Evolutionary conservation across 1,140 invertebrate genomes (phyloP), one percentile per base, ranked within the genome.

Genomic region (Pteromalus puparum): DNA sequence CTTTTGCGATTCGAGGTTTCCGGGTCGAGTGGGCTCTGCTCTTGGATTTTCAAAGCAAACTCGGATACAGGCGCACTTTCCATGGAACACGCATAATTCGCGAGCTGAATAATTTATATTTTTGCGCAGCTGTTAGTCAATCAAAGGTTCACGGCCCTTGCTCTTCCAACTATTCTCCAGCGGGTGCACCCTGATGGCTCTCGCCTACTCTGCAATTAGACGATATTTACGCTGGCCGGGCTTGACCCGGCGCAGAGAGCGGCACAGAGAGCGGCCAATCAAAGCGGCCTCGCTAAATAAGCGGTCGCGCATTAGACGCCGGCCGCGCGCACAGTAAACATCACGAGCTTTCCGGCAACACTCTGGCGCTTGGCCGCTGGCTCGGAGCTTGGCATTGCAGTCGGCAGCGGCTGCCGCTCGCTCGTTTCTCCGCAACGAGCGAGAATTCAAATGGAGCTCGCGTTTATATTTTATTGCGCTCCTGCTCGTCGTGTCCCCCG

Each of bases 251-350:
- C 24, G 3, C 26, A 26, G 26, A 6, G 30, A 34, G 4, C 3
- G 30, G 6, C 3, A 34, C 0, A 34, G 24, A 26, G 26, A 10
- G 10, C 24, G 67, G 26, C 67, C 67, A 70, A 70, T 70, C 67
- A 70, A 70, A 70, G 67, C 67, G 0, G 18, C 21, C 21, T 61
- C 53, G 67, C 26, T 26, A 70, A 70, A 70, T 70, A 70, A 70
- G 67, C 67, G 21, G 28, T 13, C 67, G 21, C 3, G 67, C 67
- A 70, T 70, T 70, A 70, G 67, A 70, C 24, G 67, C 24, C 15
- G 67, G 77, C 81, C 83, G 85, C 73, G 81, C 81, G 79, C 83
- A 65, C 81, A 7, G 53, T n/a, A 61, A 61, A 61, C 53, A 61
- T 61, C 53, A 61, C 7, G 53, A n/a, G 53, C 21, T 61, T 61